Evolutionary conservation across 2,113 vertebrate species (phyloP), one percentile per base, ranked within the genome.

Genomic region (Lucifuga dentata): DNA sequence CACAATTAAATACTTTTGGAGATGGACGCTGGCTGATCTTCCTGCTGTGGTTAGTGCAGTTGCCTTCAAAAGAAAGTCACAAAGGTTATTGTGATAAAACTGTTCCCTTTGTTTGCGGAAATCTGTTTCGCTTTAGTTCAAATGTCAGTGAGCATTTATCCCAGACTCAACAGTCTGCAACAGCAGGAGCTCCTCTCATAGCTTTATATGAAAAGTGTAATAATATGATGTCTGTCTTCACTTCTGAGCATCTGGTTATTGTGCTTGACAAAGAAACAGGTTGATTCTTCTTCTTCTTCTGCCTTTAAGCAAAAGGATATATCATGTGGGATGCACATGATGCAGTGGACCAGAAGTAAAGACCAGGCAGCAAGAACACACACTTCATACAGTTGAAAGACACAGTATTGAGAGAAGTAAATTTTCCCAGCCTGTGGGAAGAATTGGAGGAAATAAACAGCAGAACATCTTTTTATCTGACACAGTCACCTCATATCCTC

Each of bases 1-100:
- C 24, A 69, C 69, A 78, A 89, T 84, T 50, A 86, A 88, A 89
- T 84, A 60, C 57, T 67, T 84, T 81, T 64, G 65, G 58, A 67
- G 52, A 11, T n/a, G 50, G 49, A 62, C n/a, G 16, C 61, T 58
- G 57, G 36, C 75, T 41, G 2, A 72, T 53, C 66, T 81, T 85
- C 35, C 75, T 24, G 78, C 73, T 59, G 38, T 58, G 69, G 39
- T 75, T 66, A 32, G 17, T 46, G 48, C 29, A 19, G 38, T 68
- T 20, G 17, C 33, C 59, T 82, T 72, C 70, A 86, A 75, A 84
- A 80, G 64, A 84, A 82, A 53, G 33, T 48, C 52, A 69, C 43
- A 73, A 39, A 71, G 45, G 67, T 62, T 73, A 55, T 48, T 72
- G 66, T 73, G 62, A 81, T 73, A 51, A 80, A 79, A 87, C 46